Evolutionary conservation across 2,797 vertebrate genomes (phyloP), one percentile per base, ranked within the genome.

Genomic region (Gymnopithys bicolor): DNA sequence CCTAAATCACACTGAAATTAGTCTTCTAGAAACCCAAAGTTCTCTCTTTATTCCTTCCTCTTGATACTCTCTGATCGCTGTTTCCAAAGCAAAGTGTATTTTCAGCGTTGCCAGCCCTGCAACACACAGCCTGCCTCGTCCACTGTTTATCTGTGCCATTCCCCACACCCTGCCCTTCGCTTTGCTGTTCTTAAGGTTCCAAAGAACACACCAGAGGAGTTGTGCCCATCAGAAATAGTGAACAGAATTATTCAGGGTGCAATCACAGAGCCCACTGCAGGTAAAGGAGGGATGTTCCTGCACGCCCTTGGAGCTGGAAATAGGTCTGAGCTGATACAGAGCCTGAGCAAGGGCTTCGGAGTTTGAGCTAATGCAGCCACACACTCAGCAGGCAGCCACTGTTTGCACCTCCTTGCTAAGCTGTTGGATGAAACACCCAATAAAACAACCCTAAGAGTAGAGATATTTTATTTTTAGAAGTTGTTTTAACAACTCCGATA

Each of bases 1-100:
- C 66, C 66, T 84, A 85, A 93, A 95, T 86, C 91, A 81, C 51
- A 49, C 11, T 28, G 69, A 84, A 95, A 81, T 85, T 25, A 28
- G 33, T 69, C 69, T 69, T 92, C 39, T 30, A 53, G 59, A 78
- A 92, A 59, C 45, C 48, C 33, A 75, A 92, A 87, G 62, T 84
- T 91, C 32, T 51, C 49, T 83, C 75, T 85, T 43, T 58, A 83
- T 71, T 71, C 9, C n/a, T 71, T 95, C 51, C 69, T 87, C 14
- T 59, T 10, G 4, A 11, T 55, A 30, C 8, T 32, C 48, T 78
- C 45, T 94, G 84, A 60, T 87, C 52, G 86, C 35, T 35, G 18
- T 64, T 76, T 66, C 68, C 69, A 94, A 66, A 90, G 33, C 55
- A 77, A 66, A 68, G 33, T 2, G 51, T n/a, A 11, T 70, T 86